phyloP scores from a whole-genome alignment of 2,888 invertebrate species.

The Hyposoter didymator region DNA sequence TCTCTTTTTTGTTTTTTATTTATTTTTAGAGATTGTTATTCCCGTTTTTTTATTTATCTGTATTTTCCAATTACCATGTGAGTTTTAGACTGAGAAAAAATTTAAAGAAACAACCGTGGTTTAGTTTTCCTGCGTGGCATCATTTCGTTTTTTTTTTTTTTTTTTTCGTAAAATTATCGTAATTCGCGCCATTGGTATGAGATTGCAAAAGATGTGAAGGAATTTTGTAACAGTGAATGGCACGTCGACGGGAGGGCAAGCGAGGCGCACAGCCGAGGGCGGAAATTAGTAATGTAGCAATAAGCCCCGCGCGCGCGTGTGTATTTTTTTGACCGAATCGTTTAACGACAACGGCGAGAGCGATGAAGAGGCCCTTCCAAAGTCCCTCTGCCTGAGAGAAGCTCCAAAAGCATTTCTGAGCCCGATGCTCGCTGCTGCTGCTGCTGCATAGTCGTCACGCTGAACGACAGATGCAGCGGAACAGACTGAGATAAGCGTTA shows the following conservation, averaged over 20 bases:
- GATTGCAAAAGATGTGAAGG: not conserved
- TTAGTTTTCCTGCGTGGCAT: not conserved
- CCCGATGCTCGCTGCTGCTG: conserved; percentile 3
- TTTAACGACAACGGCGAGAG: conserved; percentile 12
- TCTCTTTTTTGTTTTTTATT: no score
- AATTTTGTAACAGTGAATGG: conserved; percentile 50
- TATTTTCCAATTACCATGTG: no score
- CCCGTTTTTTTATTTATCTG: no score
- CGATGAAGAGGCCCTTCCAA: conserved; percentile 47
- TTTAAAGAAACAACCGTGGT: not conserved
- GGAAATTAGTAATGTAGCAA: conserved; percentile 84
- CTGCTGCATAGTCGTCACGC: conserved; percentile 54
- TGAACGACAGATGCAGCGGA: conserved; percentile 41
- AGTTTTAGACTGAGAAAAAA: no score
- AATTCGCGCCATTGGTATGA: not conserved
- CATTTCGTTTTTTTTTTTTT: not conserved
- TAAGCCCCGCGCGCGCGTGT: conserved; percentile 75
- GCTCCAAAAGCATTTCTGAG: conserved; percentile 35
- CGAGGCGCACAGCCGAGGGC: conserved; percentile 74
- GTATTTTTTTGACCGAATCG: conserved; percentile 74
- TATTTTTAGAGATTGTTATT: no score
- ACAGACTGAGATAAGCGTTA: conserved; percentile 48
- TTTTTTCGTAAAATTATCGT: not conserved
- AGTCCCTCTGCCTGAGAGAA: conserved; percentile 38
- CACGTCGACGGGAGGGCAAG: conserved; percentile 67